Conservation (phyloP, 2,797 vertebrate species). For the Typhlichthys subterraneus region DNA sequence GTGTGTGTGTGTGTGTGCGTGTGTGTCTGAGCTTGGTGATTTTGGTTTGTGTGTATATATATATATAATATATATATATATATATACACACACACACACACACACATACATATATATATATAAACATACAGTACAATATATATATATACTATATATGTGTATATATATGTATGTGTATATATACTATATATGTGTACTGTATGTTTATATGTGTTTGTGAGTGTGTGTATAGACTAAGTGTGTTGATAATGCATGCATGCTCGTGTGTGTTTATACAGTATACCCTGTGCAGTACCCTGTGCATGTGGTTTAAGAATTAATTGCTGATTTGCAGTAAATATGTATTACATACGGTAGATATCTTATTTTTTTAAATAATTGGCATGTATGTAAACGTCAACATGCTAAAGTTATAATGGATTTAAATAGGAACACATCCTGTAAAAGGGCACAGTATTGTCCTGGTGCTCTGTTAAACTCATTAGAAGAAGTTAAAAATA, state of each 20-base stretch:
- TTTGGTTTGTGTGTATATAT: background rate
- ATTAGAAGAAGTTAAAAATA: background rate
- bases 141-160: background rate
- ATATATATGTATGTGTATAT: background rate
- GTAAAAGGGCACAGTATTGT: too few species aligned
- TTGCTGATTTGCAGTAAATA: too few species aligned
- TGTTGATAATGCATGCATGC: background rate
- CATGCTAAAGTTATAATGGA: too few species aligned
- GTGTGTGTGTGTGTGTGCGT: background rate
- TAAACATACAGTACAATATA: too few species aligned
- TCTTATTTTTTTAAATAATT: too few species aligned
- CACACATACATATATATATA: too few species aligned
- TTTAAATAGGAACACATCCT: too few species aligned
- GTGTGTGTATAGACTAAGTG: background rate
- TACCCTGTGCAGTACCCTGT: background rate
- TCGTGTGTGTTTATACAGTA: background rate
- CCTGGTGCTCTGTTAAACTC: background rate
- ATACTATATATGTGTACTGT: background rate
- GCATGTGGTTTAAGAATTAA: background rate
- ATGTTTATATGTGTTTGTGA: background rate
- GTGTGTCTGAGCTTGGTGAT: conserved; percentile 1
- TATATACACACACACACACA: too few species aligned
- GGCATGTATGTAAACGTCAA: too few species aligned
- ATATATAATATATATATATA: background rate
- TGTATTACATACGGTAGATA: too few species aligned